These are phyloP conservation scores for Ramazzottius varieornatus DNA, from an alignment of 2,888 invertebrate species.

Conservation along the genomic window DNA sequence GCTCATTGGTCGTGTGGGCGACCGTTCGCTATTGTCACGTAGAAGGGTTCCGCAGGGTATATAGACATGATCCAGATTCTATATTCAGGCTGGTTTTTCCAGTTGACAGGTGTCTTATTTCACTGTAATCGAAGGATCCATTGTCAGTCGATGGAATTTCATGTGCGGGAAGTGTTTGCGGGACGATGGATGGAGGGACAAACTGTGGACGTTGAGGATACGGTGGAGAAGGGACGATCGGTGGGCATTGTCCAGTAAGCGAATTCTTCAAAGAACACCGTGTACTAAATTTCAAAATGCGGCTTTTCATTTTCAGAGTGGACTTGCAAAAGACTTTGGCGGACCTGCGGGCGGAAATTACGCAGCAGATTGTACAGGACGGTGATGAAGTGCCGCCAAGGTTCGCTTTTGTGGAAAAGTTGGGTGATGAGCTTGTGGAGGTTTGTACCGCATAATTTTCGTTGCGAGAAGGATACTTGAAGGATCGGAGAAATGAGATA, in stretches of 20 bases:
- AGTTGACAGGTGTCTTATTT: too few relatives aligned
- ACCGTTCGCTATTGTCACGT: too few relatives aligned
- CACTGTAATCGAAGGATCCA: too few relatives aligned
- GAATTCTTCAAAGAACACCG: too few relatives aligned
- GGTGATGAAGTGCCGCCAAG: not conserved
- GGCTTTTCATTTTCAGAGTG: too few relatives aligned
- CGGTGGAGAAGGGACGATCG: not conserved
- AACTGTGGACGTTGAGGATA: not conserved
- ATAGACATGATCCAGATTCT: too few relatives aligned
- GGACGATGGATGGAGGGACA: not conserved
- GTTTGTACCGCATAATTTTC: not conserved
- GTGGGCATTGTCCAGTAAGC: not conserved
- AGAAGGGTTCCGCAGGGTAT: too few relatives aligned
- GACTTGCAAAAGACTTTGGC: not conserved
- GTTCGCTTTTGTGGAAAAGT: not conserved
- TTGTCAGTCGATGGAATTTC: constrained; percentile 1
- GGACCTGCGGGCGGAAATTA: not conserved
- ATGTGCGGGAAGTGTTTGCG: not conserved
- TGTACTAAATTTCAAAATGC: too few relatives aligned
- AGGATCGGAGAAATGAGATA: too few relatives aligned
- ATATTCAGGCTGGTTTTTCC: too few relatives aligned
- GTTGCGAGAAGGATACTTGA: not conserved
- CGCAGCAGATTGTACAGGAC: not conserved
- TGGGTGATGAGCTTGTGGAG: not conserved
- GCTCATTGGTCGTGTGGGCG: too few relatives aligned